Evolutionary conservation across 2,888 invertebrate species (phyloP), one percentile per base, ranked within the genome.

Genomic region (Amphiduros pacificus): DNA sequence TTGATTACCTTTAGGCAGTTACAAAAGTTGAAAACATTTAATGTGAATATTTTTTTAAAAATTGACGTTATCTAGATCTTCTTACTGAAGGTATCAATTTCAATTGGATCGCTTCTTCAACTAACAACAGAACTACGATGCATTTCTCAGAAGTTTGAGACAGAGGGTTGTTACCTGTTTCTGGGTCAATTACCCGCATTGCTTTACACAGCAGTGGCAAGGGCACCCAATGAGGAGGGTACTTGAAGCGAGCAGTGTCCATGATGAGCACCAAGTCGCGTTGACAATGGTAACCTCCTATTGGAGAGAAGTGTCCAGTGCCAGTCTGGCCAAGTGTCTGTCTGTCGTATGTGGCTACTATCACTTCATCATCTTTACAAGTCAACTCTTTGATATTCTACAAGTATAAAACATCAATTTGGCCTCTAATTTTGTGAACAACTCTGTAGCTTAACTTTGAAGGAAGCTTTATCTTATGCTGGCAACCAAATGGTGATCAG

Each of bases 241-340:
- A 82, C 66, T 83, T 83, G 72, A 83, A 83, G 57, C 83, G 67
- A 4, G 83, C 83, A 0, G 81, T 81, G 68, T 83, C 83, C 65
- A 83, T 63, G 26, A 83, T 76, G 36, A 83, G 66, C 1, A 79
- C 75, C 54, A 76, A 56, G 63, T 82, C 82, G 24, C 68, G 65
- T 2, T 59, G 72, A 0, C 73, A 69, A 59, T 83, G 78, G 62
- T 82, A 83, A 0, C 81, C 83, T 17, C 76, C 83, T n/a, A 82
- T 67, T 2, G 81, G 79, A 9, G 79, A 78, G 65, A 80, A 82
- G 61, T 81, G 82, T 2, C 82, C 82, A 51, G 73, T 70, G n/a
- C 82, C 82, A 0, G 82, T 81, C 65, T 83, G 83, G 3, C 69
- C 73, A 2, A 83, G 68, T 2, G 70, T 66, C 36, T 61, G 64